A percentile compares a stretch with the other conserved stretches of the same genome.
Conservation (phyloP, 2,888 invertebrate species). For the Dolichomitus sp. region DNA sequence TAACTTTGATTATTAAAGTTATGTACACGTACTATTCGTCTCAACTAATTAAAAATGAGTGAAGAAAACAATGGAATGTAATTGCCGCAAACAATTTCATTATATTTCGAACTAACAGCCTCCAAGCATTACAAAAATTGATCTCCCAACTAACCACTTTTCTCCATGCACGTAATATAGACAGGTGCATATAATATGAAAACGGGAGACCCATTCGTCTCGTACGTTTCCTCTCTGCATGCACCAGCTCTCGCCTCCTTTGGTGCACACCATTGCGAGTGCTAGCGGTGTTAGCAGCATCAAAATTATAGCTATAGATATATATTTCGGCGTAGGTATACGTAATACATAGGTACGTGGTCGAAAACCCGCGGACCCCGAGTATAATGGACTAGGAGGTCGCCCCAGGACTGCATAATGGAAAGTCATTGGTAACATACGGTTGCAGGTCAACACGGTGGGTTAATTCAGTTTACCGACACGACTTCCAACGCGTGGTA, state of each 20-base stretch:
- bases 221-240: conserved; percentile 20
- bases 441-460: conserved; percentile 76
- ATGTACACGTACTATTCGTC: no score
- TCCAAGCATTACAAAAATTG: no score
- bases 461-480: conserved; percentile 81
- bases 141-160: no score
- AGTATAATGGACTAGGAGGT: conserved; percentile 73
- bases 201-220: background rate
- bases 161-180: no score
- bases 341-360: conserved; percentile 49
- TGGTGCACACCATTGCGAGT: conserved; percentile 35
- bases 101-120: no score
- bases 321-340: conserved; percentile 37
- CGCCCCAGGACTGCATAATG: conserved; percentile 72
- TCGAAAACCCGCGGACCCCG: conserved; percentile 52
- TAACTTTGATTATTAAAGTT: no score
- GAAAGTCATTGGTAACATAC: conserved; percentile 80
- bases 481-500: conserved; percentile 74
- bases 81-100: no score
- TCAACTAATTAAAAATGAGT: no score
- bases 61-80: no score
- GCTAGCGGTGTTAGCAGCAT: conserved; percentile 37
- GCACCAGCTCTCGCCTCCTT: conserved; percentile 35
- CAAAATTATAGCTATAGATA: conserved; percentile 8
- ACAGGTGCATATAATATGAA: background rate